Evolutionary conservation across 2,113 vertebrate genomes (phyloP).

Genomic region (Pantherophis guttatus): DNA sequence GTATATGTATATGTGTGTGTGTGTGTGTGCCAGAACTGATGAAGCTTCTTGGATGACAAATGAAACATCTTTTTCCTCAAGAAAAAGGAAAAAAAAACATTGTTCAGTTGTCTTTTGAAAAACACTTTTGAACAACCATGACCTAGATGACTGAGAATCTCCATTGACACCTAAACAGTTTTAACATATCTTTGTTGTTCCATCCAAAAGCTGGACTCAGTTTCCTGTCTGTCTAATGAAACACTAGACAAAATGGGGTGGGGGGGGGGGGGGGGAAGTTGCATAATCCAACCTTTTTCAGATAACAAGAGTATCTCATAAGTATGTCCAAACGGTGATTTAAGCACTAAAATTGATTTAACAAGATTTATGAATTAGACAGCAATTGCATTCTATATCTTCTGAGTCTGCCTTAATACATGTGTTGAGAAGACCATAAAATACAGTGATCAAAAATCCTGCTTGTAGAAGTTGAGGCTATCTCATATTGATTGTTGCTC

Average conservation of each 20-base stretch:
- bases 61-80: too few relatives aligned
- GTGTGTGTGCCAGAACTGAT: too few relatives aligned
- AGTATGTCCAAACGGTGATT: background rate
- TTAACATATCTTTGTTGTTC: constrained; percentile 7
- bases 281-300: constrained; percentile 4
- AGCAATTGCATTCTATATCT: constrained; percentile 13
- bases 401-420: rapidly evolving
- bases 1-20: too few relatives aligned
- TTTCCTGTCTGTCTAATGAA: background rate
- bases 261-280: too few relatives aligned
- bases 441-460: background rate
- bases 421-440: background rate
- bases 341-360: constrained; percentile 3
- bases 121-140: too few relatives aligned
- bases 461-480: too few relatives aligned
- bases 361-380: constrained; percentile 11
- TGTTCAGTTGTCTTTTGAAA: too few relatives aligned
- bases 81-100: too few relatives aligned
- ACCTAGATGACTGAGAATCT: too few relatives aligned
- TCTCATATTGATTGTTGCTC: too few relatives aligned
- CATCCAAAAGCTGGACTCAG: background rate
- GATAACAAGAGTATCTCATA: constrained; percentile 15
- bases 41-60: too few relatives aligned
- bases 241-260: background rate
- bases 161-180: background rate